Conservation (phyloP, 2,113 vertebrate genomes). For the Oophaga pumilio region DNA sequence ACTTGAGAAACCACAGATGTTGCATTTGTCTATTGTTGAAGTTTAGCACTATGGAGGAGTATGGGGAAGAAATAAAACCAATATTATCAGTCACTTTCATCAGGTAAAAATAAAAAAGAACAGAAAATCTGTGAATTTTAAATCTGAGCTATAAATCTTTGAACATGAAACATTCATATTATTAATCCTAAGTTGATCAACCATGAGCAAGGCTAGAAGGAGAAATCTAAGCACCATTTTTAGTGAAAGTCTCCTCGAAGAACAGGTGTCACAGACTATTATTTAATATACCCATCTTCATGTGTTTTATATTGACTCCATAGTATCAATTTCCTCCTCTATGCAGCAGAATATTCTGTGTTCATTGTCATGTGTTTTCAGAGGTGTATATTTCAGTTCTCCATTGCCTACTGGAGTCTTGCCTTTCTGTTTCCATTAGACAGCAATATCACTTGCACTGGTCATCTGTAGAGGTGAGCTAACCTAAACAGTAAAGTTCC, state of each 20-base stretch:
- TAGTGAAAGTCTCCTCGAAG: background rate
- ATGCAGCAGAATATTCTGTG: background rate
- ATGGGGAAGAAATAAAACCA: background rate
- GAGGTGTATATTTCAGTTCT: no score
- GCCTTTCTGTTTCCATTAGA: no score
- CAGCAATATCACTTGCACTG: no score
- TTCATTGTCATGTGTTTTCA: background rate
- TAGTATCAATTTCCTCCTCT: background rate
- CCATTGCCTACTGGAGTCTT: no score
- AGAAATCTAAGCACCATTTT: no score
- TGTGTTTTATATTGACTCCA: background rate
- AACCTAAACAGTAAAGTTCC: no score
- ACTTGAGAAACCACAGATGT: no score
- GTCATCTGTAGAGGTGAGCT: no score
- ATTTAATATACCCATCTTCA: background rate
- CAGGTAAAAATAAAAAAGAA: background rate
- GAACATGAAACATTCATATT: background rate
- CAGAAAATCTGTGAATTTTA: background rate
- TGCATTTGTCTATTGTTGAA: background rate
- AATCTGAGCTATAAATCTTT: background rate
- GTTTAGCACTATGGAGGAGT: background rate
- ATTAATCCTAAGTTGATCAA: no score
- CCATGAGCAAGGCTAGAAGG: no score
- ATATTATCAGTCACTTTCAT: background rate
- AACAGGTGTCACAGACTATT: background rate